Evolutionary conservation across 2,797 vertebrate genomes (phyloP), one percentile per base, ranked within the genome.

Genomic region (Spatula clypeata): DNA sequence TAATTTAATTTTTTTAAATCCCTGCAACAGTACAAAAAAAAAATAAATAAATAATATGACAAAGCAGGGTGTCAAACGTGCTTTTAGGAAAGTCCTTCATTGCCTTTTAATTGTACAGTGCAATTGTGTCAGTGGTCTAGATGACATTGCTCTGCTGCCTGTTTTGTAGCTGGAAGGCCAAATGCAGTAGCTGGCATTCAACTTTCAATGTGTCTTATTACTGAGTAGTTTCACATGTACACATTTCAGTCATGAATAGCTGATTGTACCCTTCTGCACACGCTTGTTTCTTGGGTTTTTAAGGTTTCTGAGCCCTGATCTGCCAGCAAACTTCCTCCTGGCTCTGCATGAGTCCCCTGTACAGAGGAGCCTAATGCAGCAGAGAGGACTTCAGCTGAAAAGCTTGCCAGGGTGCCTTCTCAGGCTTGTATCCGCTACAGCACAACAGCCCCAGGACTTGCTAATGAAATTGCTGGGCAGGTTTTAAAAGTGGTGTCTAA

Each of bases 1-100:
- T 96, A 95, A 97, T 96, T 95, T 97, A 88, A 86, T 93, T 93
- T 94, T 95, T 93, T 94, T 87, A 86, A 95, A 97, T 97, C 95
- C 83, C 73, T 92, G 86, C 77, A 92, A 95, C 67, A 91, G 95
- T 86, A 97, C 89, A 96, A 97, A 97, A 42, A 97, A 42, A 31
- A 38, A 51, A 42, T 16, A 42, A 64, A 31, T 17, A 38, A 64
- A 62, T 20, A 38, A 49, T 47, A n/a, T 95, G 90, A 94, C 93
- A 97, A 97, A 97, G 96, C 92, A 90, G 89, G 90, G 91, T 95
- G 86, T 96, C 24, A 24, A 95, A 95, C 38, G 47, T 73, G 90
- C 87, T 95, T 95, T 94, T 86, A 88, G 94, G 93, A 96, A 96
- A 96, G 92, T 88, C 88, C 93, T 97, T 94, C 93, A 66, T 67